These are phyloP conservation scores for Mallotus villosus DNA, from an alignment of 2,797 vertebrate genomes.

Conservation along the genomic window DNA sequence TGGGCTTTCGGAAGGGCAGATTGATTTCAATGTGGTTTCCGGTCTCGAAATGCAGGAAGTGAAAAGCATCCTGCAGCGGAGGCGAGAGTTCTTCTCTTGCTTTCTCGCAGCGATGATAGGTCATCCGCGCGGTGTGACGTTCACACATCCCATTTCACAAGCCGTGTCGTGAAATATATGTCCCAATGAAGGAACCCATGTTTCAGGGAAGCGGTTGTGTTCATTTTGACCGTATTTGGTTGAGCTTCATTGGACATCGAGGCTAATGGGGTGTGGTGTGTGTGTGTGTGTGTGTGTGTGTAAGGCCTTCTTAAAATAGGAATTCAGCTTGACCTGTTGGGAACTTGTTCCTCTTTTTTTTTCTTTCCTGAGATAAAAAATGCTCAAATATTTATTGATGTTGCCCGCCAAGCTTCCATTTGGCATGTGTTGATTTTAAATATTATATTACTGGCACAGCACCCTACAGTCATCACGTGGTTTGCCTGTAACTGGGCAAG, in stretches of 20 bases:
- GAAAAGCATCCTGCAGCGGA: constrained; percentile 28
- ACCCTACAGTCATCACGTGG: constrained; percentile 25
- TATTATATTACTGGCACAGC: constrained; percentile 51
- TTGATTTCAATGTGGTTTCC: constrained; percentile 49
- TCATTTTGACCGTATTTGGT: too few species aligned
- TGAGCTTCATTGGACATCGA: too few species aligned
- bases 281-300: too few species aligned
- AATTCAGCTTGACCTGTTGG: too few species aligned
- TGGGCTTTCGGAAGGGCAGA: neutral
- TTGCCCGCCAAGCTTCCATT: constrained; percentile 41
- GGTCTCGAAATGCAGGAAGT: constrained; percentile 33
- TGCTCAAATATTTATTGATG: constrained; percentile 51
- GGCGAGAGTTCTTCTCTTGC: constrained; percentile 2
- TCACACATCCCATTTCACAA: constrained; percentile 21
- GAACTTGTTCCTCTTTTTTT: neutral
- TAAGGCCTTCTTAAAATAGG: too few species aligned
- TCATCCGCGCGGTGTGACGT: neutral
- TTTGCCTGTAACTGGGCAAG: constrained; percentile 2
- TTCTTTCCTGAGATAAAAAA: constrained; percentile 17
- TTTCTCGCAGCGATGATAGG: constrained; percentile 12
- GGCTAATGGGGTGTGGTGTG: too few species aligned
- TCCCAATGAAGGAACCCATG: neutral
- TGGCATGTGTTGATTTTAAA: constrained; percentile 47
- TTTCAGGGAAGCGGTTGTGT: too few species aligned
- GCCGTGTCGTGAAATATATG: constrained; percentile 6